These are phyloP conservation scores for Hipparchia sbordonii DNA, from an alignment of 2,888 invertebrate species.

Conservation along the genomic window DNA sequence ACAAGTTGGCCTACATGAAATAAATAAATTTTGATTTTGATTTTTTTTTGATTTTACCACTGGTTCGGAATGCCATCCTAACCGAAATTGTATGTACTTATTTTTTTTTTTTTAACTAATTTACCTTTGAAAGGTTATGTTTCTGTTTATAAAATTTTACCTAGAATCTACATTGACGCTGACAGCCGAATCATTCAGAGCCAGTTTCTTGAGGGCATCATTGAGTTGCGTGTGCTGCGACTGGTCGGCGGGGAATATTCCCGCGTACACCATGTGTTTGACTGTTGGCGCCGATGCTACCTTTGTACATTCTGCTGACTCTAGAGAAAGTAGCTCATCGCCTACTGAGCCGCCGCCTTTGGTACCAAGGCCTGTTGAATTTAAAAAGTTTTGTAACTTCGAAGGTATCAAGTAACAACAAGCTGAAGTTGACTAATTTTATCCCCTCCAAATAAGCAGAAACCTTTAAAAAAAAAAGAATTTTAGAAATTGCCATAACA, in stretches of 20 bases:
- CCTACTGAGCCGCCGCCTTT: conserved; percentile 75
- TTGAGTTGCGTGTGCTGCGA: conserved; percentile 89
- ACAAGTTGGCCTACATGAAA: too few species aligned
- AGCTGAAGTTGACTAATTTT: too few species aligned
- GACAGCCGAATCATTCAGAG: conserved; percentile 97
- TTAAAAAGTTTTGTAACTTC: background rate
- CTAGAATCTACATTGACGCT: conserved; percentile 91
- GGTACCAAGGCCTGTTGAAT: conserved; percentile 67
- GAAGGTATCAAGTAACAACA: too few species aligned
- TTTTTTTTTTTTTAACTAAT: too few species aligned
- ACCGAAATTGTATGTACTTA: too few species aligned
- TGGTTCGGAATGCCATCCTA: too few species aligned
- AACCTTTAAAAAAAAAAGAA: too few species aligned
- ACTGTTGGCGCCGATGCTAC: conserved; percentile 55
- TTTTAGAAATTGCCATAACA: too few species aligned
- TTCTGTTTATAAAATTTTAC: conserved; percentile 64
- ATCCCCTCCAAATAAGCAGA: too few species aligned
- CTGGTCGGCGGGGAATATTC: conserved; percentile 94
- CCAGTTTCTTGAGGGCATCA: conserved; percentile 93
- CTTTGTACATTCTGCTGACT: conserved; percentile 52
- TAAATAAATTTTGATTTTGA: too few species aligned
- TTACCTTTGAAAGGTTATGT: too few species aligned
- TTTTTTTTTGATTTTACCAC: too few species aligned
- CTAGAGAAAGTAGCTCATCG: conserved; percentile 65
- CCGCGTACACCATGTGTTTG: conserved; percentile 79